Evolutionary conservation across 1,140 invertebrate genomes (phyloP), one percentile per base, ranked within the genome.

Genomic region (Papilio glaucus): DNA sequence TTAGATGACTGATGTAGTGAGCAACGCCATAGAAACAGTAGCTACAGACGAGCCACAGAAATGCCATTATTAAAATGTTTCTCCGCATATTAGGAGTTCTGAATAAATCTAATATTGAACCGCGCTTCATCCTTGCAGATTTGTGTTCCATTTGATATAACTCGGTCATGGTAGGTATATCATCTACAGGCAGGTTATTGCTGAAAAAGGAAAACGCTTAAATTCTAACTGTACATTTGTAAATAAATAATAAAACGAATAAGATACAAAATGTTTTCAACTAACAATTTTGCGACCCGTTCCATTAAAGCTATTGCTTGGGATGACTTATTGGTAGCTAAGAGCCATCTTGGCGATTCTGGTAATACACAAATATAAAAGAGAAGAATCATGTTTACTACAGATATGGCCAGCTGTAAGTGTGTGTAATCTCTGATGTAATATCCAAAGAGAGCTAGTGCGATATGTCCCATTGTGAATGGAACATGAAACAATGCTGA

Each of bases 1-100:
- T 95, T n/a, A 96, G 86, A 75, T 95, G 94, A 0, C 95, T 95
- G 38, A 96, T 95, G 77, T 96, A 96, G 75, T 97, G 96, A 0
- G 96, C 94, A 9, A 96, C 94, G 0, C 96, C 96, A 74, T 96
- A 97, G 78, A 96, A 95, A 62, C 95, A 95, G 79, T 96, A 94
- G 15, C 96, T 96, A 57, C 95, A 95, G 0, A 95, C 94, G 4
- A 96, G 80, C 96, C 96, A 97, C 60, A 94, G 94, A 75, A 96
- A 95, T 38, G 94, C 94, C 84, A 96, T 95, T 29, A 94, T 93
- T 5, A 97, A 86, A 0, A 96, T 96, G 78, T 97, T 97, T 21
- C 94, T 91, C 53, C 96, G 91, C 87, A 98, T 93, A 82, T 96
- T 96, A 0, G 96, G 95, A 0, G 95, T 96, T 53, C 94, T 89